These are phyloP conservation scores for Muraenolepis orangiensis DNA, from an alignment of 2,797 vertebrate genomes.

Conservation along the genomic window DNA sequence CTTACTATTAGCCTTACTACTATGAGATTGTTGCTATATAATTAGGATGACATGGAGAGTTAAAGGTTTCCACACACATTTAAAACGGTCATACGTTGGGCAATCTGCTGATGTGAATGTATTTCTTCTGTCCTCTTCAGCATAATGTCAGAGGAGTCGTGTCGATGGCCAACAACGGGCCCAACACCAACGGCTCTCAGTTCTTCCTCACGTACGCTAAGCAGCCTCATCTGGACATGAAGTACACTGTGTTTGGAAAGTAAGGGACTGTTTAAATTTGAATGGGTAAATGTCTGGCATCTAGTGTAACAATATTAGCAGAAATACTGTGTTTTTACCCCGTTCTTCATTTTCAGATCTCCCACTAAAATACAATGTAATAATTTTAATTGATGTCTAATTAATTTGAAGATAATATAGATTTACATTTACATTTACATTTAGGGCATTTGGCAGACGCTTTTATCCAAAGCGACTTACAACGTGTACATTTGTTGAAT, in stretches of 20 bases:
- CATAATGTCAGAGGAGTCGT: slow-evolving; percentile 96
- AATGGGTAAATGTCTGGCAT: not conserved
- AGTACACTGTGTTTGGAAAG: slow-evolving; percentile 97
- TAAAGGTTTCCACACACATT: not conserved
- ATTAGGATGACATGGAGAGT: not conserved
- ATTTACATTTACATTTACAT: no score
- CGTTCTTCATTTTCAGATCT: not conserved
- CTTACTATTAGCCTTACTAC: not conserved
- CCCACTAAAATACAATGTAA: not conserved
- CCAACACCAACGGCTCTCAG: slow-evolving; percentile 93
- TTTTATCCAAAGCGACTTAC: no score
- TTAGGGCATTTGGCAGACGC: no score
- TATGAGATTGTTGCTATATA: not conserved
- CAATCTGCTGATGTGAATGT: not conserved
- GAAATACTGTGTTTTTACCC: not conserved
- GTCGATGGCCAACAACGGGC: slow-evolving; percentile 96
- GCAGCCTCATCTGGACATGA: slow-evolving; percentile 98
- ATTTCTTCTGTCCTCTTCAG: slow-evolving; percentile 54
- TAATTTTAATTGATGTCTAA: not conserved
- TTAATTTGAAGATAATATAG: not conserved
- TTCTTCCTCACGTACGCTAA: slow-evolving; percentile 98
- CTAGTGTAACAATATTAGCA: not conserved
- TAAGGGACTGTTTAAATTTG: slow-evolving; percentile 30
- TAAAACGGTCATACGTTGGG: not conserved
- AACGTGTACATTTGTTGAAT: no score